Evolutionary conservation across 2,797 vertebrate genomes (phyloP).

Genomic region (Molossus alvarezi): DNA sequence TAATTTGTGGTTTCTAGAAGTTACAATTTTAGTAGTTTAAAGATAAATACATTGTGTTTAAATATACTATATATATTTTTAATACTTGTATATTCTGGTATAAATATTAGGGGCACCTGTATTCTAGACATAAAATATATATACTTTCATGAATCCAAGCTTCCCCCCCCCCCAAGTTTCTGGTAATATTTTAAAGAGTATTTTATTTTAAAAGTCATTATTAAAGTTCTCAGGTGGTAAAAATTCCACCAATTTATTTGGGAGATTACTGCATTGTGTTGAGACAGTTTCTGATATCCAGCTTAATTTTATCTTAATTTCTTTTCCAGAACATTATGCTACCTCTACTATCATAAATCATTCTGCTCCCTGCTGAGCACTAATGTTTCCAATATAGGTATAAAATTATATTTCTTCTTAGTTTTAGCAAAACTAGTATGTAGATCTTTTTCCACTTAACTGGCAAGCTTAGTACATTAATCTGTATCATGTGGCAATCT

Average conservation of each 20-base stretch:
- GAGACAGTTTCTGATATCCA: conserved; percentile 65
- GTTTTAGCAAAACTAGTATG: conserved; percentile 48
- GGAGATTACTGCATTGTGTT: conserved; percentile 61
- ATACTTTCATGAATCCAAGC: background rate
- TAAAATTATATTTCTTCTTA: conserved; percentile 63
- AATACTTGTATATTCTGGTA: background rate
- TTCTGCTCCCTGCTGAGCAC: conserved; percentile 69
- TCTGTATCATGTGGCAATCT: background rate
- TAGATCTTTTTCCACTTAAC: conserved; percentile 56
- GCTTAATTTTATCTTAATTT: conserved; percentile 83
- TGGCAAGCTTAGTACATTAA: background rate
- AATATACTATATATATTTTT: background rate
- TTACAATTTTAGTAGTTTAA: background rate
- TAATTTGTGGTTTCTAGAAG: background rate
- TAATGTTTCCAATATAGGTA: conserved; percentile 50
- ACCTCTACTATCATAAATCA: conserved; percentile 74
- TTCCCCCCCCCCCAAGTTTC: no score
- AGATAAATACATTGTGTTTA: background rate
- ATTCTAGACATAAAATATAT: background rate
- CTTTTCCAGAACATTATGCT: conserved; percentile 67
- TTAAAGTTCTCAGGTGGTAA: conserved; percentile 58
- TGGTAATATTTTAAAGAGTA: conserved; percentile 33
- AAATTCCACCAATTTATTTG: conserved; percentile 61
- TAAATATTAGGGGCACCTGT: background rate
- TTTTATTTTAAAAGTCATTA: conserved; percentile 67